Base-by-base conservation (phyloP, 2,113 vertebrate genomes). In the Mungos mungo region DNA sequence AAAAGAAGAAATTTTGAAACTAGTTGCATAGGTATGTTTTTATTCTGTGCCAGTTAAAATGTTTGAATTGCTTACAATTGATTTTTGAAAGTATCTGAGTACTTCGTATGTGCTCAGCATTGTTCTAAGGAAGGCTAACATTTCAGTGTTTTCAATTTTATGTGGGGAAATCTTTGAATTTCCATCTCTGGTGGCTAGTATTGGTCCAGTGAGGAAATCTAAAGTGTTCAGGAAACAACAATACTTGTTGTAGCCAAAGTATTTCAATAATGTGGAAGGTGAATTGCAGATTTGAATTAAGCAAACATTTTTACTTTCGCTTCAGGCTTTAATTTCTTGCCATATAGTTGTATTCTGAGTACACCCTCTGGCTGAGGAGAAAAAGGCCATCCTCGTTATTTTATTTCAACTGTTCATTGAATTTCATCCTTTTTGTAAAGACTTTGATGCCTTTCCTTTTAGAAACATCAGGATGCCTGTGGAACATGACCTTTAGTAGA, bases 251-350 rank as follows among this genome's bases (percentile, higher is more conserved):
- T 71, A 63, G 63, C 19, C 21, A 45, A 41, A 77, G 88, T 31
- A 68, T 57, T 83, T 93, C 68, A 84, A 13, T 33, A 92, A 6
- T 94, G 72, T 23, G 41, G 23, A 79, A 82, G 50, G 3, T 80
- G 7, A 96, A 66, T 16, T 95, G 2, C 41, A 18, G 23, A 74
- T 45, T 35, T 66, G 31, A 16, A 31, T 81, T 93, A 97, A 96
- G 71, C 14, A 95, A 35, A 80, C 41, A 2, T 68, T 81, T 90
- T n/a, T 96, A 63, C 1, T 92, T 15, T 76, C 95, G 0, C 52
- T 79, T 84, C 0, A 25, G 23, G 35, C 29, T 95, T 96, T 45
- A 81, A 60, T 97, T 97, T 72, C 88, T 97, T 97, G 65, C 83
- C 12, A 27, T n/a, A 29, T 29, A 45, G 2, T 60, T 92, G 4